phyloP scores from a whole-genome alignment of 2,888 invertebrate genomes.

The Eretmocerus hayati region DNA sequence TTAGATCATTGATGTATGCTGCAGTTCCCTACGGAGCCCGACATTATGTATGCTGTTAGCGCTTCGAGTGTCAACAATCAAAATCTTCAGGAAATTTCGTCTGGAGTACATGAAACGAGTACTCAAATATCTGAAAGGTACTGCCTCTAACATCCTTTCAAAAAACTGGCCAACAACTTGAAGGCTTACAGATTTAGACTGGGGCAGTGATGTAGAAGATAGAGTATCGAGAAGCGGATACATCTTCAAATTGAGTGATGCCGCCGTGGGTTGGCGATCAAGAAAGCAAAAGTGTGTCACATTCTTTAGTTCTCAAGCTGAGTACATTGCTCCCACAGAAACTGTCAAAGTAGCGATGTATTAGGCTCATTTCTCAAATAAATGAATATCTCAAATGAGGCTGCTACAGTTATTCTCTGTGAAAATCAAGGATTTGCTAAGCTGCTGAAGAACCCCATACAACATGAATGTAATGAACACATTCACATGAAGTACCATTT shows the following conservation, averaged over 20 bases:
- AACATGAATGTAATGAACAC: not conserved
- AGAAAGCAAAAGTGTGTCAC: not conserved
- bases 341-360: slow-evolving; percentile 9
- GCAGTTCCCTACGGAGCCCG: not conserved
- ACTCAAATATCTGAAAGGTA: not conserved
- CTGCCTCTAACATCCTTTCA: not conserved
- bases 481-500: not conserved
- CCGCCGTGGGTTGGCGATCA: not conserved
- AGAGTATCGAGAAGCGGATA: slow-evolving; percentile 5
- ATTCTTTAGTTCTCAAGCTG: not conserved
- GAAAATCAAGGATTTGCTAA: slow-evolving; percentile 12
- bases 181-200: slow-evolving; percentile 2
- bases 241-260: not conserved
- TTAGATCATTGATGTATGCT: slow-evolving; percentile 2
- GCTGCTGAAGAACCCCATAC: slow-evolving; percentile 10
- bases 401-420: not conserved
- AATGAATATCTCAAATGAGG: not conserved
- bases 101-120: slow-evolving; percentile 1
- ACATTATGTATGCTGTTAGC: not conserved
- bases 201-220: not conserved
- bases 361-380: slow-evolving; percentile 1
- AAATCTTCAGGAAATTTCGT: not conserved
- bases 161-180: not conserved
- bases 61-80: not conserved
- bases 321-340: not conserved